Evolutionary conservation across 2,113 vertebrate species (phyloP).

Genomic region (Gulo gulo): DNA sequence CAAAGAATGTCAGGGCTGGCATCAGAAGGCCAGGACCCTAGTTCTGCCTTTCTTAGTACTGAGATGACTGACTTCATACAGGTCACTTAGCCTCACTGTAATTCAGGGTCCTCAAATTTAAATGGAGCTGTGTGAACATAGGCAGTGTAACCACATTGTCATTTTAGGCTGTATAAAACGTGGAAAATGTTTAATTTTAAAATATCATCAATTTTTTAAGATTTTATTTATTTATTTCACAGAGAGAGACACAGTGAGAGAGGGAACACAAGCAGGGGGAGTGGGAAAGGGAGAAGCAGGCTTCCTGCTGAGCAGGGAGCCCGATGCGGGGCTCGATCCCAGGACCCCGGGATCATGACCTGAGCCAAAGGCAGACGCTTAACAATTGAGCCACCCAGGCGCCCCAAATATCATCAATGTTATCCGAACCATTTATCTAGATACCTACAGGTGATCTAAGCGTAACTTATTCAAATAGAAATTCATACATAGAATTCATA

Average conservation of each 20-base stretch:
- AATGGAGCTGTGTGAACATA: not conserved
- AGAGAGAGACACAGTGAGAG: too few species aligned
- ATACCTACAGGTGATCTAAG: not conserved
- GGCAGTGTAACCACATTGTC: not conserved
- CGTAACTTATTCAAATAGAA: not conserved
- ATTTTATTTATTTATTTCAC: too few species aligned
- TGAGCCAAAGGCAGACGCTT: too few species aligned
- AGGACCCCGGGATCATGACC: too few species aligned
- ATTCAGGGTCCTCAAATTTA: not conserved
- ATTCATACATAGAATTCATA: not conserved
- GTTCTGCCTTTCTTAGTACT: constrained; percentile 7
- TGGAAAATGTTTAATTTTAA: not conserved
- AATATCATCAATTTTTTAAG: not conserved
- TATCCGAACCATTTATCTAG: not conserved
- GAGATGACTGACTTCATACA: not conserved
- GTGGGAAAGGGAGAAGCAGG: too few species aligned
- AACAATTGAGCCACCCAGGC: too few species aligned
- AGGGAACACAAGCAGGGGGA: too few species aligned
- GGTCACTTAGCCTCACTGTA: not conserved
- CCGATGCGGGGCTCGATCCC: too few species aligned
- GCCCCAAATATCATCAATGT: not conserved
- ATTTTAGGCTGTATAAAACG: not conserved
- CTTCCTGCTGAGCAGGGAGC: too few species aligned
- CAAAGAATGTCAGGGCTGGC: not conserved
- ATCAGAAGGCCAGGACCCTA: not conserved